Percentiles rank a stretch among this genome's conserved stretches.
Evolutionary conservation across 2,888 invertebrate species (phyloP).

Genomic region (Acanthosepion pharaonis): DNA sequence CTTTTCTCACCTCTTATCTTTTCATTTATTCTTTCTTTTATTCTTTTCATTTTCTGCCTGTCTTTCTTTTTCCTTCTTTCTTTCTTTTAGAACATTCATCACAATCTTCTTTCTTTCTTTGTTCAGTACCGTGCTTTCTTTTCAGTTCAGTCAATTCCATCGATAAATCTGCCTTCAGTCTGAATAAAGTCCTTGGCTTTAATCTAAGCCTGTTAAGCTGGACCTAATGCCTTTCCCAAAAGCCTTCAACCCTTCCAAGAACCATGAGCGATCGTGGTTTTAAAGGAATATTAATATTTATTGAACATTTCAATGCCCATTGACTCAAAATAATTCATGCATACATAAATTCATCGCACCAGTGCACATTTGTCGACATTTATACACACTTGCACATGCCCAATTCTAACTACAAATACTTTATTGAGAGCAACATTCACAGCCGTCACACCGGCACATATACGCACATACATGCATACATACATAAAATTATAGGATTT

Average conservation of each 20-base stretch:
- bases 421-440: not conserved
- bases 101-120: not conserved
- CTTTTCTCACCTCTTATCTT: no score
- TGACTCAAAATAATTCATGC: not conserved
- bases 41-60: no score
- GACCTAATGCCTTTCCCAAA: not conserved
- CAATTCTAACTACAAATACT: not conserved
- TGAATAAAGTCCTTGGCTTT: not conserved
- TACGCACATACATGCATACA: not conserved
- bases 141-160: not conserved
- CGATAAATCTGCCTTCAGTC: not conserved
- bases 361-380: not conserved
- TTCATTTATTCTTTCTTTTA: no score
- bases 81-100: no score
- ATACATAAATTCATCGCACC: not conserved
- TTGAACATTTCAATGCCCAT: constrained; percentile 10
- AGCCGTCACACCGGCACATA: not conserved
- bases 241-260: not conserved
- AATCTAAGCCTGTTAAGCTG: not conserved
- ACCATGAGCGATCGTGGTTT: not conserved
- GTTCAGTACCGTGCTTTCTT: not conserved
- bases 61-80: no score
- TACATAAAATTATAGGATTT: not conserved
- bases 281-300: constrained; percentile 33
- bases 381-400: not conserved